Evolutionary conservation across 2,113 vertebrate species (phyloP).

Genomic region (Rhipidura dahli): DNA sequence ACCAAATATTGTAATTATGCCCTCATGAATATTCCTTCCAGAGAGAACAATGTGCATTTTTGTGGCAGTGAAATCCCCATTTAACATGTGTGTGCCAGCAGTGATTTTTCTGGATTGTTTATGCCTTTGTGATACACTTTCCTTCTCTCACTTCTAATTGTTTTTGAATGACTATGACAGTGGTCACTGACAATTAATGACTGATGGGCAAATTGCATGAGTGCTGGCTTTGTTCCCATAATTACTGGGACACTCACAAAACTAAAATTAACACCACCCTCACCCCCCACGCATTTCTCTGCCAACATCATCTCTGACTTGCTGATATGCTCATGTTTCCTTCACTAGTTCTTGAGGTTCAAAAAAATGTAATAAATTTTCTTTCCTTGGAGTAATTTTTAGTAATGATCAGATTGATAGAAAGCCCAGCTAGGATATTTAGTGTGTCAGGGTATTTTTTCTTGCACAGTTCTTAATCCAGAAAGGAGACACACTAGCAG

Average conservation of each 20-base stretch:
- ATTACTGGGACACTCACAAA: not conserved
- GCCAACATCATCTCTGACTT: not conserved
- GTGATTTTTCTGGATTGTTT: not conserved
- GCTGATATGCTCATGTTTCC: not conserved
- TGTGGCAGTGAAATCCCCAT: not conserved
- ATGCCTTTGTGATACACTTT: not conserved
- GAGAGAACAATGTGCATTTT: not conserved
- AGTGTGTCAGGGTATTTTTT: not conserved
- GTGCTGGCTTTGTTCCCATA: not conserved
- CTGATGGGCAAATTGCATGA: not conserved
- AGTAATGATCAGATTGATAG: not conserved
- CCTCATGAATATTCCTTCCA: conserved; percentile 6
- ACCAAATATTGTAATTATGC: conserved; percentile 26
- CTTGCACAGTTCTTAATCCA: not conserved
- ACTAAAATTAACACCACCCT: not conserved
- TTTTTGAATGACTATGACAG: not conserved
- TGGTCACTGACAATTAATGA: not conserved
- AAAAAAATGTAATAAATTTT: not conserved
- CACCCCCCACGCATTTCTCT: not conserved
- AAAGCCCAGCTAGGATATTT: not conserved
- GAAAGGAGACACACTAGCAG: not conserved
- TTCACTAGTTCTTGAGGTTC: not conserved
- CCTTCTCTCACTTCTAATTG: not conserved
- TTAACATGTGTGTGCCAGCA: not conserved
- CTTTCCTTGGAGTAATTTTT: not conserved